phyloP scores from a whole-genome alignment of 2,888 invertebrate genomes.

The Drosophila dives region DNA sequence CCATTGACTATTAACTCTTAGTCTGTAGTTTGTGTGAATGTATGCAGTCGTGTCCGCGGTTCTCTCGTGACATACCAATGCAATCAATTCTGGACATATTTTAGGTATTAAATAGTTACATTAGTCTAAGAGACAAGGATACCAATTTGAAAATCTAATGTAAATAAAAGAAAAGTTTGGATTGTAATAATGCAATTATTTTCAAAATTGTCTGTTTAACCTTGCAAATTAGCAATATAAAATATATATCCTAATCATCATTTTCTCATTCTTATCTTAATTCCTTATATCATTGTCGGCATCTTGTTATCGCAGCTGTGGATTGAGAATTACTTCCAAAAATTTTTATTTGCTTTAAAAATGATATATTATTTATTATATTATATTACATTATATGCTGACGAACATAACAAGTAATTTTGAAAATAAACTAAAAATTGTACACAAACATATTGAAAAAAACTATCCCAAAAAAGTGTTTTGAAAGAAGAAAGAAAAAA shows the following conservation, averaged over 20 bases:
- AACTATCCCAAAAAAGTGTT: background rate
- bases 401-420: background rate
- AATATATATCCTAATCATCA: background rate
- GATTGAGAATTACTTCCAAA: background rate
- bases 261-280: background rate
- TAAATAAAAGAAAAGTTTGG: no score
- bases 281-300: background rate
- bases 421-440: background rate
- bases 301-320: background rate
- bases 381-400: background rate
- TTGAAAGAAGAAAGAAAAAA: background rate
- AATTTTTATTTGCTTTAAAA: background rate
- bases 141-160: no score
- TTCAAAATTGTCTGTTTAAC: background rate
- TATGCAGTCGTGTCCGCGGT: background rate
- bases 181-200: no score
- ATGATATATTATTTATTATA: background rate
- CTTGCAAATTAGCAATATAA: background rate
- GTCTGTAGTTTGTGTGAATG: background rate
- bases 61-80: background rate
- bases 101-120: background rate
- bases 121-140: background rate
- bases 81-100: background rate
- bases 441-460: background rate
- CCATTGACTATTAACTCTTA: background rate